Conservation (phyloP, 2,113 vertebrate species). For the Ancistrus triradiatus region DNA sequence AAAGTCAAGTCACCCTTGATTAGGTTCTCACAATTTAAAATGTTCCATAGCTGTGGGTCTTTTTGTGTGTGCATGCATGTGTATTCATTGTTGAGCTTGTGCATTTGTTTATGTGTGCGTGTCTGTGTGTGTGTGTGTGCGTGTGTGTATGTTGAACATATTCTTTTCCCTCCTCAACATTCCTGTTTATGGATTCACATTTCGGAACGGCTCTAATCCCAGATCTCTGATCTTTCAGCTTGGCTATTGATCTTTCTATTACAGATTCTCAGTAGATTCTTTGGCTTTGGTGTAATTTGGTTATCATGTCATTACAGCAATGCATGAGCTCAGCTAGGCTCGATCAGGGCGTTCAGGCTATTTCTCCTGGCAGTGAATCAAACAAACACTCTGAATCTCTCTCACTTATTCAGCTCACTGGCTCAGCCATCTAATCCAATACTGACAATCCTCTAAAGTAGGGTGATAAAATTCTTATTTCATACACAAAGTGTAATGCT, state of each 20-base stretch:
- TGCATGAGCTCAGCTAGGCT: not conserved
- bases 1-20: constrained; percentile 66
- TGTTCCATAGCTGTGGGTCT: constrained; percentile 34
- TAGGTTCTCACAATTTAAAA: constrained; percentile 48
- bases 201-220: constrained; percentile 29
- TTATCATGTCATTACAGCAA: constrained; percentile 24
- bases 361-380: no score
- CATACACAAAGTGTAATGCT: no score
- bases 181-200: no score
- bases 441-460: no score
- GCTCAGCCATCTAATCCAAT: no score
- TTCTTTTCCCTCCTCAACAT: no score
- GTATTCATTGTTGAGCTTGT: not conserved
- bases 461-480: no score
- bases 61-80: constrained; percentile 14
- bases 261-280: constrained; percentile 40
- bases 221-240: constrained; percentile 23
- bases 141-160: constrained; percentile 17
- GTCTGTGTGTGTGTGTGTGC: constrained; percentile 11
- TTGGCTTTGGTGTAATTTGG: constrained; percentile 12
- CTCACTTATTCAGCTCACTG: no score
- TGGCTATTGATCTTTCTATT: constrained; percentile 20
- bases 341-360: not conserved
- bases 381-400: no score
- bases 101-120: constrained; percentile 11